phyloP scores from a whole-genome alignment of 2,888 invertebrate species.

The Protodeltote pygarga region DNA sequence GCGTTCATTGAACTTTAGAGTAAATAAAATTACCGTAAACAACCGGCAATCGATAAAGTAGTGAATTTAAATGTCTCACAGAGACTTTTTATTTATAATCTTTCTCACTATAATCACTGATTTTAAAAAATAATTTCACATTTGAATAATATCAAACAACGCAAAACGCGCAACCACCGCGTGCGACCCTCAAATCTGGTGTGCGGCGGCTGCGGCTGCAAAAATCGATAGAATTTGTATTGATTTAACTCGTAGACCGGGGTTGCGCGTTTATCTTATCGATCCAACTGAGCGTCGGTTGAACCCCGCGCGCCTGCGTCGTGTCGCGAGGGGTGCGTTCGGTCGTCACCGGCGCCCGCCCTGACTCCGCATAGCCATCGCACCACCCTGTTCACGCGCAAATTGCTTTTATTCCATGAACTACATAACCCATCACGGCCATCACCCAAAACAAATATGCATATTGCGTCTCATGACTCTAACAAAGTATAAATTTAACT shows the following conservation, averaged over 20 bases:
- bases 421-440: slow-evolving; percentile 3
- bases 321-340: slow-evolving; percentile 63
- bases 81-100: slow-evolving; percentile 13
- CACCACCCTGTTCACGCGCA: slow-evolving; percentile 81
- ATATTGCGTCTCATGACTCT: too few relatives aligned
- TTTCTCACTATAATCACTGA: slow-evolving; percentile 24
- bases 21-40: slow-evolving; percentile 38
- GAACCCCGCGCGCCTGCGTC: slow-evolving; percentile 71
- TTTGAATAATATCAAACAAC: slow-evolving; percentile 42
- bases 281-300: slow-evolving; percentile 84
- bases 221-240: slow-evolving; percentile 92
- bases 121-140: slow-evolving; percentile 12
- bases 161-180: slow-evolving; percentile 82
- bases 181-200: slow-evolving; percentile 80
- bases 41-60: slow-evolving; percentile 25
- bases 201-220: slow-evolving; percentile 88
- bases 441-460: not conserved
- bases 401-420: slow-evolving; percentile 56
- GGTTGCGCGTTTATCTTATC: slow-evolving; percentile 93
- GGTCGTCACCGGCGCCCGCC: slow-evolving; percentile 60
- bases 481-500: too few relatives aligned
- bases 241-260: slow-evolving; percentile 90
- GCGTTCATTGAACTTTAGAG: slow-evolving; percentile 18
- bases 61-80: slow-evolving; percentile 5
- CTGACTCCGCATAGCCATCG: slow-evolving; percentile 62